Evolutionary conservation across 2,113 vertebrate genomes (phyloP), one percentile per base, ranked within the genome.

Genomic region (Silurus glanis): DNA sequence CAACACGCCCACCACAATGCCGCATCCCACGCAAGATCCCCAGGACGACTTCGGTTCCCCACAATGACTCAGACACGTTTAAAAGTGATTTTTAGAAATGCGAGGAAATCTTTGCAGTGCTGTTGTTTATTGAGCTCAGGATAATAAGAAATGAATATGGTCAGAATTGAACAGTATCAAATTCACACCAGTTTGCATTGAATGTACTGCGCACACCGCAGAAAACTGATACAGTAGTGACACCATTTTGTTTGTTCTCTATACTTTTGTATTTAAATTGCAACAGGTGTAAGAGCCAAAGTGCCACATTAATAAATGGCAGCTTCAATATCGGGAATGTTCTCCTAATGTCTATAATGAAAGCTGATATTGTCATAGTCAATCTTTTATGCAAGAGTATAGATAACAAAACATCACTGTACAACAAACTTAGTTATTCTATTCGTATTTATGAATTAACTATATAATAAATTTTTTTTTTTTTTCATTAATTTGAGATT

Each of bases 1-100:
- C 85, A 86, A 84, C 74, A 67, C 82, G 12, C 37, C 85, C 84
- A 80, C 86, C 69, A 59, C 53, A 80, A 56, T 87, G 83, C 78
- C 14, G 64, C 83, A 87, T 80, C 80, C 76, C 64, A 59, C 56
- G 82, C 83, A 87, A 72, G 72, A 85, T 85, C 67, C 53, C 83
- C 62, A 72, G 58, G 49, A 79, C 85, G 53, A 47, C 61, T 78
- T 75, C 17, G n/a, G 51, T 84, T 85, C 74, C 61, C 82, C 62
- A 83, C 61, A 88, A 67, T 67, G 28, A 80, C 80, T 88, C 84
- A 64, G 56, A 25, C n/a, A 17, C 56, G 3, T 37, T 80, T 6
- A 62, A 59, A 74, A 25, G 55, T 49, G 14, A 71, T 45, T 72
- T 76, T 49, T 76, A 62, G 28, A 75, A 72, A 75, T 19, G 2